Conservation (phyloP, 1,140 invertebrate genomes). For the Drosophila funebris region DNA sequence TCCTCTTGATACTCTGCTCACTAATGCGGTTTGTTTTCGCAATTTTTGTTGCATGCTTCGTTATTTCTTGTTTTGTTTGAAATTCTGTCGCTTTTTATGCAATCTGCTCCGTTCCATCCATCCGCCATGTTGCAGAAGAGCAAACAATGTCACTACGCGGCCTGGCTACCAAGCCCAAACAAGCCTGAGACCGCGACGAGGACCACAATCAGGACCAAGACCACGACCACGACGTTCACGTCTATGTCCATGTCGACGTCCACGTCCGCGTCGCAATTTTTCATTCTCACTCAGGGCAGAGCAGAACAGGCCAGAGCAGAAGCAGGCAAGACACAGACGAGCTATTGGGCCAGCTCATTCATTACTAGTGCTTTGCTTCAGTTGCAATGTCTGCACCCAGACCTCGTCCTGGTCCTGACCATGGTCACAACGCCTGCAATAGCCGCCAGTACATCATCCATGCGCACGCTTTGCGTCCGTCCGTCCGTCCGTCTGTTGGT, state of each 20-base stretch:
- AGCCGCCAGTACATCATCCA: conserved; percentile 73
- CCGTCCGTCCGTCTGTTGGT: conserved; percentile 28
- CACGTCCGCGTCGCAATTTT: conserved; percentile 65
- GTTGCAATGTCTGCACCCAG: conserved; percentile 38
- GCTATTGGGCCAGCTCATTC: conserved; percentile 57
- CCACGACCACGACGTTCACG: conserved; percentile 14
- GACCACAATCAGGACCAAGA: conserved; percentile 16
- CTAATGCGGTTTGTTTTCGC: conserved; percentile 78
- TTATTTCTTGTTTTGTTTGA: conserved; percentile 78
- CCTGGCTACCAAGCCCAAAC: conserved; percentile 77
- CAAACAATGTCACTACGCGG: conserved; percentile 78
- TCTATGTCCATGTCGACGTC: conserved; percentile 4
- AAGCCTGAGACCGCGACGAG: conserved; percentile 65
- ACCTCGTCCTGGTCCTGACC: neutral
- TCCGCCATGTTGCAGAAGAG: conserved; percentile 36
- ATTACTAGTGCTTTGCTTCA: conserved; percentile 68
- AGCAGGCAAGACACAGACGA: conserved; percentile 15
- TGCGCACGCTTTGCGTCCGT: conserved; percentile 47
- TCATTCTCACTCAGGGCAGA: conserved; percentile 55
- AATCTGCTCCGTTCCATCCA: conserved; percentile 25
- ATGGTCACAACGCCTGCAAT: conserved; percentile 53
- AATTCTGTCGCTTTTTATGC: conserved; percentile 51
- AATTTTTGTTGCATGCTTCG: conserved; percentile 69
- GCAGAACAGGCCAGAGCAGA: neutral
- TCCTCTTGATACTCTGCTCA: conserved; percentile 32